phyloP scores from a whole-genome alignment of 2,888 invertebrate genomes.

The Drosophila pseudotakahashii region DNA sequence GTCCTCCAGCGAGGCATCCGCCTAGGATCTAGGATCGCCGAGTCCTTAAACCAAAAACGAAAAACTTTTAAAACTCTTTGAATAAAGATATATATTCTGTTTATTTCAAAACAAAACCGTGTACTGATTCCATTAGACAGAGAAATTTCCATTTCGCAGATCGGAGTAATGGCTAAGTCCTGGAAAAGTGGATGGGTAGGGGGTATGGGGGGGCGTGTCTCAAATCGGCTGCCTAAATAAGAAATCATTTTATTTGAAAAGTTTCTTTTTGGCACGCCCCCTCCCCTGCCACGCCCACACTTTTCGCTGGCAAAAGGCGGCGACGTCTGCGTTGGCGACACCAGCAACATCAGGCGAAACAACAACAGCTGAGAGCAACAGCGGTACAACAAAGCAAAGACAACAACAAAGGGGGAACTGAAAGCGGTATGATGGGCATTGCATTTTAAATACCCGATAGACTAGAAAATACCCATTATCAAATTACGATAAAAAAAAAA shows the following conservation, averaged over 20 bases:
- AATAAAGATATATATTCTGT: conserved; percentile 17
- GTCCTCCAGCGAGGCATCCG: conserved; percentile 3
- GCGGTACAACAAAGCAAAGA: neutral
- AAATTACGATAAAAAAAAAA: too few species aligned
- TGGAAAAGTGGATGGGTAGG: neutral
- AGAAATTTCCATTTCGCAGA: conserved; percentile 16
- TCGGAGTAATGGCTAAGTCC: neutral
- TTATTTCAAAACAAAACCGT: conserved; percentile 3
- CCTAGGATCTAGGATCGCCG: neutral
- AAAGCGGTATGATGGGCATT: neutral
- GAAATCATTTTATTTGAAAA: conserved; percentile 78
- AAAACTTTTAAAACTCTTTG: neutral
- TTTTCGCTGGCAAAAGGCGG: neutral
- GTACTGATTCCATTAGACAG: conserved; percentile 14
- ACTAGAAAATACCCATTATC: neutral
- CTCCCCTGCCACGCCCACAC: neutral
- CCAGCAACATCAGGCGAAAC: conserved; percentile 30
- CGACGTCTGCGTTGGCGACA: conserved; percentile 31
- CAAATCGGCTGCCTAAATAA: conserved; percentile 68
- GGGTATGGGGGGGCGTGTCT: conserved; percentile 8
- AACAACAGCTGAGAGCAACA: conserved; percentile 21
- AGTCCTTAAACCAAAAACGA: neutral
- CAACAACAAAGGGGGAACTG: neutral
- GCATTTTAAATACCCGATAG: neutral
- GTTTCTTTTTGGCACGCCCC: conserved; percentile 47